phyloP scores from a whole-genome alignment of 2,888 invertebrate genomes.

The Meghimatium bilineatum region DNA sequence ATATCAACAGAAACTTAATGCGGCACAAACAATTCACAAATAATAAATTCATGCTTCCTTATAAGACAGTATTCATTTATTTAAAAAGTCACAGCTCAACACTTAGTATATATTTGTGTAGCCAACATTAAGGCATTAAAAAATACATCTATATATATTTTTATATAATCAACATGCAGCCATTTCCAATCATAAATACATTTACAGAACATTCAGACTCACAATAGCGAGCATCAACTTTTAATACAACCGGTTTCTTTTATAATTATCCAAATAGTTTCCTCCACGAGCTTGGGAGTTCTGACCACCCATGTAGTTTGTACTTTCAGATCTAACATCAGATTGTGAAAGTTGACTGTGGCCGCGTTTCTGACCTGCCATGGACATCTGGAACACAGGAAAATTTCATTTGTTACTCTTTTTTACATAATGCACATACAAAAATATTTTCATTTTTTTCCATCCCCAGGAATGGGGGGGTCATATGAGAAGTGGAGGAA shows the following conservation, averaged over 20 bases:
- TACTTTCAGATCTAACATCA: conserved; percentile 79
- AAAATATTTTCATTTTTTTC: no score
- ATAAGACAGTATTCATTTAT: not conserved
- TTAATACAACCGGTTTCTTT: conserved; percentile 56
- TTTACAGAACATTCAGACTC: not conserved
- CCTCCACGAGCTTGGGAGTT: conserved; percentile 80
- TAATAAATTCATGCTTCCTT: not conserved
- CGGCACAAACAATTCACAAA: not conserved
- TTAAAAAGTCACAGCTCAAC: not conserved
- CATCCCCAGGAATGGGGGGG: no score
- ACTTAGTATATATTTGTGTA: not conserved
- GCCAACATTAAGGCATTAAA: no score
- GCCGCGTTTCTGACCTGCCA: conserved; percentile 77
- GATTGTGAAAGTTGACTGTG: conserved; percentile 79
- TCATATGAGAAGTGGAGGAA: not conserved
- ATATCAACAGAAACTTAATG: not conserved
- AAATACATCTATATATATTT: no score
- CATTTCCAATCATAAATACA: not conserved
- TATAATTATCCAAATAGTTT: conserved; percentile 80
- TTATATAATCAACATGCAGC: not conserved
- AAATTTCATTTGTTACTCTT: no score
- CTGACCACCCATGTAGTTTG: conserved; percentile 78
- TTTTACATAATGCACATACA: no score
- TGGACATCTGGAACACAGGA: conserved; percentile 59
- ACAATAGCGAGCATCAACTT: not conserved